Evolutionary conservation across 2,888 invertebrate genomes (phyloP), one percentile per base, ranked within the genome.

Genomic region (Drosophila atripex): DNA sequence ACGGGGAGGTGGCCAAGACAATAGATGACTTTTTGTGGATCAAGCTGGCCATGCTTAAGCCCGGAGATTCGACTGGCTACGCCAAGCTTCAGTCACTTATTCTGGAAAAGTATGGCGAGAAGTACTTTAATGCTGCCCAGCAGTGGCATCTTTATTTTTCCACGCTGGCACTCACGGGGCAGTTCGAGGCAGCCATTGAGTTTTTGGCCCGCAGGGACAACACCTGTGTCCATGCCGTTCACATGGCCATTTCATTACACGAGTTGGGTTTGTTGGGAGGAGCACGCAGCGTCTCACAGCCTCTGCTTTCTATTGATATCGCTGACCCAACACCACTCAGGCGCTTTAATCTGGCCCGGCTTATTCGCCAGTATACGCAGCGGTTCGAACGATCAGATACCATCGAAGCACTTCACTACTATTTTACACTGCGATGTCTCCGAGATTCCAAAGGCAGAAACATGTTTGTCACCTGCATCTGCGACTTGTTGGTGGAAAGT

Each of bases 11-110:
- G 41, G 96, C 97, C 21, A 95, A 96, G 75, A 97, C 98, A 4
- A 97, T 98, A 0, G 99, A 99, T 89, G 99, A 99, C 92, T 99
- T 98, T 90, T 93, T 99, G 16, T 99, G 99, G 99, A 92, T 99
- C 12, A 97, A 97, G 91, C 92, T 99, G n/a, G 96, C 95, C 51
- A 95, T 97, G 89, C 94, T 98, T 49, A 93, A 93, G 41, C 92
- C 93, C 12, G 93, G 93, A 35, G 92, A 93, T 61, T 93, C 93
- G 49, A 93, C 97, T 73, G 95, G 96, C 0, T 95, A 97, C 87
- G 93, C 95, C 1, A 95, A 96, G 76, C 92, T 98, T 47, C 98
- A 98, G 93, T 95, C 94, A 50, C 93, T 96, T 73, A 95, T 98
- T 76, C 92, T 97, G 45, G 96, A 97, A 87, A 95, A 96, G 91